A percentile compares a stretch with the other conserved stretches of the same genome.
These are phyloP conservation scores for Motacilla tschutschensis DNA, from an alignment of 2,113 vertebrate genomes.

Conservation along the genomic window DNA sequence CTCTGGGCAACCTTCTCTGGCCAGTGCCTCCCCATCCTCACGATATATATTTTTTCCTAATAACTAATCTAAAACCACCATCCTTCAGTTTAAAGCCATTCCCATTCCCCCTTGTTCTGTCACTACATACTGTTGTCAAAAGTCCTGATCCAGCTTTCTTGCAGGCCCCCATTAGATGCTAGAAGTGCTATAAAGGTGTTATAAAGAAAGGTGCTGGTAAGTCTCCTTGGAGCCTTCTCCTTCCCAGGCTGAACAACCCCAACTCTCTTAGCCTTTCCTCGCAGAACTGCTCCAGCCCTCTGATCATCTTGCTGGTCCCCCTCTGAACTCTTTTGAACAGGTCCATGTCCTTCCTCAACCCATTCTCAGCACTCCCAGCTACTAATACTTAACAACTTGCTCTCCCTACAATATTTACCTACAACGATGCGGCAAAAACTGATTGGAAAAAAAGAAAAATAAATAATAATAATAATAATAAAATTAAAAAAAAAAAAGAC, in stretches of 20 bases:
- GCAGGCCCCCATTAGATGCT: background rate
- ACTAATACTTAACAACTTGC: background rate
- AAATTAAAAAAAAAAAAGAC: too few relatives aligned
- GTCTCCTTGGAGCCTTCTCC: background rate
- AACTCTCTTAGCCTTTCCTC: background rate
- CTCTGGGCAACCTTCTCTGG: background rate
- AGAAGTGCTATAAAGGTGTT: background rate
- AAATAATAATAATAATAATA: rapidly evolving
- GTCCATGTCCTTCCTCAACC: background rate
- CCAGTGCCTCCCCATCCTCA: background rate
- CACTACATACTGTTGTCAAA: background rate
- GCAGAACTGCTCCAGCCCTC: background rate
- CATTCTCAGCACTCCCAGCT: background rate
- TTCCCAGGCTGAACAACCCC: background rate
- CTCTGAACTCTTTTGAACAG: background rate
- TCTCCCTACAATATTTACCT: background rate
- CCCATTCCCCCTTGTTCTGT: background rate
- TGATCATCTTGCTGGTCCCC: background rate
- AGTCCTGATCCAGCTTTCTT: background rate
- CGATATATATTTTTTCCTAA: background rate
- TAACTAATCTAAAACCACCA: background rate
- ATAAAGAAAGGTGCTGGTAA: background rate
- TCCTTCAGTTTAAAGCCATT: background rate
- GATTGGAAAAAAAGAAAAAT: background rate
- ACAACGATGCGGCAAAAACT: rapidly evolving